A percentile compares a stretch with the other conserved stretches of the same genome.
These are phyloP conservation scores for Heliconius nattereri DNA, from an alignment of 1,140 invertebrate species.

Conservation along the genomic window DNA sequence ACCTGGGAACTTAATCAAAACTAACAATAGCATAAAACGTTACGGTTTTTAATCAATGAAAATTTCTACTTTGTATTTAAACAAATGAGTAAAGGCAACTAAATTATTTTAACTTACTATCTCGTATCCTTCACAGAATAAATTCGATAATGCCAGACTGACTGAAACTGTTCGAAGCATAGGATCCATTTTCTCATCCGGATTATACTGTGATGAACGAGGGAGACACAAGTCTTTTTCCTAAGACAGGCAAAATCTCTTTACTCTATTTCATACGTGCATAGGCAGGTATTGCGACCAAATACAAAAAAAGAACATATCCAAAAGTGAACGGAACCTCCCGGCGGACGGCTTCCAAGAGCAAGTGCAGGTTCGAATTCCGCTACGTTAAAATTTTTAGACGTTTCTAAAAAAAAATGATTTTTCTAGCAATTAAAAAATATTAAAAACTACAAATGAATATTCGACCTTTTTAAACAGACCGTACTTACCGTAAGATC, in stretches of 20 bases:
- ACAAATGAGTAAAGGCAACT: background rate
- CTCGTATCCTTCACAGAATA: constrained; percentile 53
- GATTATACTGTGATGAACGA: constrained; percentile 52
- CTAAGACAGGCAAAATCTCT: constrained; percentile 36
- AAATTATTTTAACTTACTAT: constrained; percentile 40
- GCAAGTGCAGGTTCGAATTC: too few relatives aligned
- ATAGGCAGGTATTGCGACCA: background rate
- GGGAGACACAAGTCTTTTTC: constrained; percentile 62
- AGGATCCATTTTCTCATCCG: constrained; percentile 59
- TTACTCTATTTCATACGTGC: background rate
- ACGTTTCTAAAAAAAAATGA: too few relatives aligned
- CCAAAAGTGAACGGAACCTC: too few relatives aligned
- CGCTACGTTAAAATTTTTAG: too few relatives aligned
- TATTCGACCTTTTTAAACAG: background rate
- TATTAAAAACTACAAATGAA: background rate
- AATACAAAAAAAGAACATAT: too few relatives aligned
- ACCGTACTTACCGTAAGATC: constrained; percentile 55
- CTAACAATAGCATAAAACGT: too few relatives aligned
- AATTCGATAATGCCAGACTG: constrained; percentile 36
- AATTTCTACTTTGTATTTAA: background rate
- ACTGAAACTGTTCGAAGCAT: constrained; percentile 62
- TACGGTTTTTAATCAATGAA: too few relatives aligned
- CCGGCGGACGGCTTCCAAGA: too few relatives aligned
- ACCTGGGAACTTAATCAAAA: too few relatives aligned
- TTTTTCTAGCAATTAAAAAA: too few relatives aligned